Percentiles rank a stretch among this genome's conserved stretches.
Conservation (phyloP, 2,113 vertebrate species). For the Megalops atlanticus region DNA sequence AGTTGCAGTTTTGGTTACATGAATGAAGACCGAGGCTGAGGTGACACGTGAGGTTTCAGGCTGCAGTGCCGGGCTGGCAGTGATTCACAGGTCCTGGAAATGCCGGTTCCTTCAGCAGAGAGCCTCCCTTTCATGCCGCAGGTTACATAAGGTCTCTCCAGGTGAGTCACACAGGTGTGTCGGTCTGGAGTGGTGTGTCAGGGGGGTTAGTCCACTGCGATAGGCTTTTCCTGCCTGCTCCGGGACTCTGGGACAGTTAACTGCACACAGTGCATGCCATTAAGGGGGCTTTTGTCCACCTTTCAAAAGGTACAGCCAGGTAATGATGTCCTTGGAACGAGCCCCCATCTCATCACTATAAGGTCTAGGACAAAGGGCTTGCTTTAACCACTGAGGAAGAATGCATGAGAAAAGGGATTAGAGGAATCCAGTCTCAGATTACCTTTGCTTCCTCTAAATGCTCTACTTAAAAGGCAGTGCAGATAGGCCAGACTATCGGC, state of each 20-base stretch:
- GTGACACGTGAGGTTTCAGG: not conserved
- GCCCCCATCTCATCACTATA: not conserved
- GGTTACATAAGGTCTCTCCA: not conserved
- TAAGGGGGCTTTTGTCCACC: not conserved
- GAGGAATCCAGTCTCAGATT: not conserved
- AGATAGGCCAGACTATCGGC: not conserved
- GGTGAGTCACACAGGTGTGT: not conserved
- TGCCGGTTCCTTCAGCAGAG: not conserved
- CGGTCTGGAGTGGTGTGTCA: not conserved
- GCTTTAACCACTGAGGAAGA: not conserved
- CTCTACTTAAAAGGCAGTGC: not conserved
- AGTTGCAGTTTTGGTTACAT: too few relatives aligned
- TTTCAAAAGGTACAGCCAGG: slow-evolving; percentile 14
- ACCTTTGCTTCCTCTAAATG: not conserved
- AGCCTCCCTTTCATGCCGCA: not conserved
- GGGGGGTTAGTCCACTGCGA: not conserved
- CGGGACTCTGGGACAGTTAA: not conserved
- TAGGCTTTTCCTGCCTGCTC: not conserved
- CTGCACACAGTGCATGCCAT: slow-evolving; percentile 4
- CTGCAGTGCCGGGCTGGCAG: not conserved
- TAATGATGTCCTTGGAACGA: slow-evolving; percentile 4
- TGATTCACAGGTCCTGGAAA: not conserved
- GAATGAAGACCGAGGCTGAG: not conserved
- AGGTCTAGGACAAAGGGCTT: not conserved
- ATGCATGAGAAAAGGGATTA: not conserved